These are phyloP conservation scores for Xenopus borealis DNA, from an alignment of 2,113 vertebrate species.

Conservation along the genomic window DNA sequence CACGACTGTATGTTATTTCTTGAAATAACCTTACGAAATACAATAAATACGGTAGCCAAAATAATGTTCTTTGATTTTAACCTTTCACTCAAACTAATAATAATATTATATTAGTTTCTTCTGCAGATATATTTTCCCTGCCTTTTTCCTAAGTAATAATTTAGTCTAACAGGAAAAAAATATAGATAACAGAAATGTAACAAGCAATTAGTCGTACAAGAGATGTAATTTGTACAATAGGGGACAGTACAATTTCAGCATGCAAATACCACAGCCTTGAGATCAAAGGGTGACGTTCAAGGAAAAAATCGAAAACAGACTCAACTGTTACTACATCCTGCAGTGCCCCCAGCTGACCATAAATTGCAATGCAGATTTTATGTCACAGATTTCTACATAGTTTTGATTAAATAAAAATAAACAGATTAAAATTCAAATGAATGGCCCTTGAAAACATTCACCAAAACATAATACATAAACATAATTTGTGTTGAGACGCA, in stretches of 20 bases:
- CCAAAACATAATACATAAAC: no score
- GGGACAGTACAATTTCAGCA: slow-evolving; percentile 37
- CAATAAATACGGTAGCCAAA: no score
- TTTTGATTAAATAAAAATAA: no score
- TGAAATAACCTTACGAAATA: no score
- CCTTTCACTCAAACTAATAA: not conserved
- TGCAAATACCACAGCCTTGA: slow-evolving; percentile 50
- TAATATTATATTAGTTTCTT: not conserved
- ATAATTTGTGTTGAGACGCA: no score
- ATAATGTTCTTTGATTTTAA: no score
- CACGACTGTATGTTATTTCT: no score
- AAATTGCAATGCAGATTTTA: slow-evolving; percentile 40
- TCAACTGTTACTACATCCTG: slow-evolving; percentile 52
- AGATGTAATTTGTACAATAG: slow-evolving; percentile 44
- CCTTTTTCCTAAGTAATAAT: slow-evolving; percentile 29
- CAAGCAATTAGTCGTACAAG: slow-evolving; percentile 42
- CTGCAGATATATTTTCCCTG: not conserved
- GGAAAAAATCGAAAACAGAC: slow-evolving; percentile 41
- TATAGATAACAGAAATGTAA: slow-evolving; percentile 37
- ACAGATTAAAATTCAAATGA: no score
- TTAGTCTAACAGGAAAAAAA: slow-evolving; percentile 30
- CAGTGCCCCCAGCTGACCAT: slow-evolving; percentile 67
- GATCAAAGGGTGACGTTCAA: slow-evolving; percentile 60
- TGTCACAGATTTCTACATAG: not conserved
- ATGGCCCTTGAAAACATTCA: no score